phyloP scores from a whole-genome alignment of 2,113 vertebrate species.

The Ploceus nigricollis region DNA sequence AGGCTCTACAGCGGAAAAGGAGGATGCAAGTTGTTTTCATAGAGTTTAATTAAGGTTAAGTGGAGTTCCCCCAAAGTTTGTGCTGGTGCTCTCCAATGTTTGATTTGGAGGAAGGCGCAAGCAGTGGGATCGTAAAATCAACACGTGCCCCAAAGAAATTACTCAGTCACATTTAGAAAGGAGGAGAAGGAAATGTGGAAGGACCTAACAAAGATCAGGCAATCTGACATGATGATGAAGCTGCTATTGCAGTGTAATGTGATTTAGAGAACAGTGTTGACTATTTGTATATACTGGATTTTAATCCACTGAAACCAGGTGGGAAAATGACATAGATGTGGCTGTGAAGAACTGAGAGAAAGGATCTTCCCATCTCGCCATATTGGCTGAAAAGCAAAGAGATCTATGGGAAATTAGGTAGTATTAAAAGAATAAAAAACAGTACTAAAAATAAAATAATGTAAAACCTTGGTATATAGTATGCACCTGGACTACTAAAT shows the following conservation, averaged over 20 bases:
- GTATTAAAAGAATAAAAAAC: background rate
- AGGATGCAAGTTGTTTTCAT: slow-evolving; percentile 6
- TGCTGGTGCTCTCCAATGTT: background rate
- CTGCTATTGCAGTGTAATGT: background rate
- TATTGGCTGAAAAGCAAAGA: background rate
- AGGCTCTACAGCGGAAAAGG: background rate
- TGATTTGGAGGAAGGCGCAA: background rate
- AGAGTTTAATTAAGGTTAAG: slow-evolving; percentile 1
- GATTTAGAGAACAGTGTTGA: background rate
- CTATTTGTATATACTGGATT: background rate
- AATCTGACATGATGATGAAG: background rate
- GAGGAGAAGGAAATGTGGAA: background rate
- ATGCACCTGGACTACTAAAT: background rate
- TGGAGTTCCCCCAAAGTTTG: slow-evolving; percentile 1
- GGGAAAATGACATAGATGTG: background rate
- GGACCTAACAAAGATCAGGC: background rate
- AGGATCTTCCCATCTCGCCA: background rate
- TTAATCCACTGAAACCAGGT: background rate
- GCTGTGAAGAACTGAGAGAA: background rate
- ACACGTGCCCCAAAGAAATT: background rate
- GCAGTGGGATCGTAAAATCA: slow-evolving; percentile 15
- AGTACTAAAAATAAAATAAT: background rate
- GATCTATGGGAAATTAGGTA: background rate
- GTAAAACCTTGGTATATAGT: background rate
- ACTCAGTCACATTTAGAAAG: background rate